phyloP scores from a whole-genome alignment of 2,113 vertebrate species.

The Takifugu flavidus region DNA sequence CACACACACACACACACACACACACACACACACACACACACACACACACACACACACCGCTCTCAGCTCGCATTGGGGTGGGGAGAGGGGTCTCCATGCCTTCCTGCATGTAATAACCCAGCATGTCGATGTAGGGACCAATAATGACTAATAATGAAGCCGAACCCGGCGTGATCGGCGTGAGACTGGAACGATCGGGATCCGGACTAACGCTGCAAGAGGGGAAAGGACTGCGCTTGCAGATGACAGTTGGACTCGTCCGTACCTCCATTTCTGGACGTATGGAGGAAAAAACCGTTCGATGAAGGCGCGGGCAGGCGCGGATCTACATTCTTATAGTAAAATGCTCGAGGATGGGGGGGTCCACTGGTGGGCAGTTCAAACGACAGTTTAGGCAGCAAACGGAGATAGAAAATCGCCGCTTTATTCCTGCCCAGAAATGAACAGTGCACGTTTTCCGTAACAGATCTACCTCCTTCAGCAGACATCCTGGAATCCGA shows the following conservation, averaged over 20 bases:
- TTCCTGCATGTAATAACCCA: constrained; percentile 18
- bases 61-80: constrained; percentile 50
- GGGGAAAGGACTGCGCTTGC: constrained; percentile 33
- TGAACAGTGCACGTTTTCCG: constrained; percentile 36
- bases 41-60: not conserved
- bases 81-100: constrained; percentile 40
- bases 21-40: too few relatives aligned
- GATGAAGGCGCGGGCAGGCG: constrained; percentile 25
- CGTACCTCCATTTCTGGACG: constrained; percentile 48
- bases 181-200: constrained; percentile 25
- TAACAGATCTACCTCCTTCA: constrained; percentile 23
- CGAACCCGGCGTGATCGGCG: constrained; percentile 47
- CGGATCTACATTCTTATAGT: constrained; percentile 46
- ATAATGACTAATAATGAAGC: constrained; percentile 43
- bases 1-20: not conserved
- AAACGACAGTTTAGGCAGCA: too few relatives aligned
- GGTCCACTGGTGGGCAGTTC: not conserved
- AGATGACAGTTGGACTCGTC: constrained; percentile 30
- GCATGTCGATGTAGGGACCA: constrained; percentile 14
- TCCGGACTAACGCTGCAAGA: constrained; percentile 26
- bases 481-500: constrained; percentile 17
- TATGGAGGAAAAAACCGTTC: constrained; percentile 37
- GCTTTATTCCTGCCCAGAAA: constrained; percentile 1
- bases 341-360: not conserved
- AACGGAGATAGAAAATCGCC: too few relatives aligned